Evolutionary conservation across 2,888 invertebrate genomes (phyloP).

Genomic region (Patella pellucida): DNA sequence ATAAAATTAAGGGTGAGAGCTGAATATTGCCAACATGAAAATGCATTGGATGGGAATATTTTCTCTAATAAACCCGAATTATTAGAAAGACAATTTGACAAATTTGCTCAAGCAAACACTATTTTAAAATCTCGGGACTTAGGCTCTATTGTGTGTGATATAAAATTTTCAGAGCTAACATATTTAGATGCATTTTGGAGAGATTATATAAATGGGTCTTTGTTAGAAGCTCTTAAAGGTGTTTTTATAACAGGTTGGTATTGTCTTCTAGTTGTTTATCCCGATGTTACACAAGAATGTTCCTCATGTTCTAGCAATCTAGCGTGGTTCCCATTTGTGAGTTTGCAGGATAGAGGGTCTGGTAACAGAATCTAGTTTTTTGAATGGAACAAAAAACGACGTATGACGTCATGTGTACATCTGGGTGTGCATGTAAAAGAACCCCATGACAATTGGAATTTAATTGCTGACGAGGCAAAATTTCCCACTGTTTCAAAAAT

Average conservation of each 20-base stretch:
- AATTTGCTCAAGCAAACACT: constrained; percentile 64
- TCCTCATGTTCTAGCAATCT: no score
- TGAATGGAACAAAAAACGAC: no score
- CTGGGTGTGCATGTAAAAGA: no score
- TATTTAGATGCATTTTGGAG: constrained; percentile 70
- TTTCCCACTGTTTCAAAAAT: no score
- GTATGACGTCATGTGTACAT: no score
- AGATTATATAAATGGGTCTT: constrained; percentile 67
- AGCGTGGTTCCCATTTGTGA: no score
- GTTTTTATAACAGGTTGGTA: constrained; percentile 60
- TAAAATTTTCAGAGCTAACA: constrained; percentile 67
- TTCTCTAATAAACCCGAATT: constrained; percentile 61
- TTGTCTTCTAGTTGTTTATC: background rate
- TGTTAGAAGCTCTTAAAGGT: constrained; percentile 65
- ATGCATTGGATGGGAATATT: constrained; percentile 58
- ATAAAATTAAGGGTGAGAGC: constrained; percentile 63
- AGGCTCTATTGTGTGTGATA: constrained; percentile 68
- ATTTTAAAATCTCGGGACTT: constrained; percentile 66
- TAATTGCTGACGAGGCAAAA: no score
- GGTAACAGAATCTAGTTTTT: no score
- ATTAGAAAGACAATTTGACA: constrained; percentile 63
- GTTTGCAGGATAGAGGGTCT: no score
- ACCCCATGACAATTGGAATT: no score
- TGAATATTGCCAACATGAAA: constrained; percentile 61
- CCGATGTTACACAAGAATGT: no score